Evolutionary conservation across 2,113 vertebrate genomes (phyloP), one percentile per base, ranked within the genome.

Genomic region (Gobio gobio): DNA sequence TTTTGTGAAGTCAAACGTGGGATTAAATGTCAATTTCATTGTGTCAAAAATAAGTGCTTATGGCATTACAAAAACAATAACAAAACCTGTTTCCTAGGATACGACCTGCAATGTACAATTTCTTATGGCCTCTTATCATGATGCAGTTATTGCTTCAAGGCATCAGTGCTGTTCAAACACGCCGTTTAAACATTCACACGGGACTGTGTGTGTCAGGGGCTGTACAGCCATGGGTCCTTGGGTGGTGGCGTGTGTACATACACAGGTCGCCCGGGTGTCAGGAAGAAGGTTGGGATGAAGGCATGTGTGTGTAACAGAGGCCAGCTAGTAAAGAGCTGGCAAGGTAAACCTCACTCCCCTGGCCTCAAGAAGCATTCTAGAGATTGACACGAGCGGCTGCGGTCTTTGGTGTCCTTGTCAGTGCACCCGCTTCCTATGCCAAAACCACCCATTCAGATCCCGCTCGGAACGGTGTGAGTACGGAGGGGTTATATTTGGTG

Each of bases 181-280:
- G 45, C 59, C 45, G 49, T 70, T 86, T 83, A 82, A 77, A 82
- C 49, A 68, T 82, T 86, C 72, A 83, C 79, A 24, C 18, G 2
- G 33, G 68, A 72, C 68, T 84, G 81, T 86, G 36, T 86, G 51
- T 87, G 86, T 79, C 83, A 86, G 83, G n/a, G 54, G 7, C 54
- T 56, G 54, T 56, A 56, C 18, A 56, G 6, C 54, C 7, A 56
- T 9, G 54, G 54, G 54, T 56, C 6, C 54, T 56, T 56, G 54
- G 54, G 54, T 22, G 54, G 54, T 56, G 54, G 18, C 18, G 20
- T 87, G 83, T 87, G 47, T 86, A 56, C 29, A 75, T 78, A 74
- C 45, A 54, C 56, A 66, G 84, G 74, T 85, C 73, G 83, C 72
- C 45, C 9, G n/a, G 49, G 51, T 88, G 87, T 79, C 83, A 86